phyloP scores from a whole-genome alignment of 35 echinoderm and acorn worm species.

The Nesometra sesokonis region DNA sequence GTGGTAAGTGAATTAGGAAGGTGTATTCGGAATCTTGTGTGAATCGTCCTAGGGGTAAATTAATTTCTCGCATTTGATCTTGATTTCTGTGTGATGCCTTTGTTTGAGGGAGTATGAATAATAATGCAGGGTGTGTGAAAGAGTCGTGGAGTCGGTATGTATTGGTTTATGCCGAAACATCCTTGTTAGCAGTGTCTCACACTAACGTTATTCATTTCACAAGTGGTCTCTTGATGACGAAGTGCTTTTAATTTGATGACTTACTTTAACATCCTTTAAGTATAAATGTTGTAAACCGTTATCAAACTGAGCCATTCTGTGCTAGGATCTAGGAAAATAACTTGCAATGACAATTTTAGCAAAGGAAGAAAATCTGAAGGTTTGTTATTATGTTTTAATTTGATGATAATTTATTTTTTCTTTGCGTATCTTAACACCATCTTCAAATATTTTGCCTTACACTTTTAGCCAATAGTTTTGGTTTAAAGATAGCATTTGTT shows the following conservation, averaged over 20 bases:
- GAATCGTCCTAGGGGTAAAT: neutral
- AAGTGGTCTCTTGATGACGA: neutral
- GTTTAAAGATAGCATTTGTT: too few species aligned
- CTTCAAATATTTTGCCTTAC: too few species aligned
- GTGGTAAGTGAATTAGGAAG: neutral
- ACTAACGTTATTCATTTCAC: neutral
- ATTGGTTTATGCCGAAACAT: neutral
- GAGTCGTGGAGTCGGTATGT: neutral
- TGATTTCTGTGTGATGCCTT: neutral
- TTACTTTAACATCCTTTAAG: neutral
- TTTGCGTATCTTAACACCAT: too few species aligned
- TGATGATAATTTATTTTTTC: too few species aligned
- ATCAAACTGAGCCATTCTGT: neutral
- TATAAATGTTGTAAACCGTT: neutral
- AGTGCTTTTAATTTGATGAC: neutral
- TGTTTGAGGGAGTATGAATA: neutral
- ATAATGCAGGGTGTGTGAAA: neutral
- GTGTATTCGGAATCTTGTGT: neutral
- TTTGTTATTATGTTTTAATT: neutral
- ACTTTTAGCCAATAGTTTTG: too few species aligned
- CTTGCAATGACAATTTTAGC: neutral
- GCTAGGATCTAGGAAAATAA: neutral
- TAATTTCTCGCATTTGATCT: neutral
- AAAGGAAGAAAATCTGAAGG: neutral
- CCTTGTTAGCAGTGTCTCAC: neutral